Evolutionary conservation across 53 echinoderm and acorn worm genomes (phyloP), one percentile per base, ranked within the genome.

Genomic region (Paracentrotus lividus): DNA sequence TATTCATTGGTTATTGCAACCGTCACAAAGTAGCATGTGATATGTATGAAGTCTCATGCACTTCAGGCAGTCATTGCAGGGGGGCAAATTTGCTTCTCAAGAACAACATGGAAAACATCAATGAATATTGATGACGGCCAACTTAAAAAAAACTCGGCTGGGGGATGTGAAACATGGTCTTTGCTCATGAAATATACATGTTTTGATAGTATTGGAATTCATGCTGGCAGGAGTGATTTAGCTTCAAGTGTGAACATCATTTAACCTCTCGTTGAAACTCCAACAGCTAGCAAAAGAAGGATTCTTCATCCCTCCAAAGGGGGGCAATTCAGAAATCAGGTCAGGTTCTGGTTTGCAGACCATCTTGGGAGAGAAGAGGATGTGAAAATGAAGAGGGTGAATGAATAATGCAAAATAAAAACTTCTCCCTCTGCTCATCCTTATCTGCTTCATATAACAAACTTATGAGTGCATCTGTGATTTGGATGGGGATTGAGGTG

Each of bases 391-490:
- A 81, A 44, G 81, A 47, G 72, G 72, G 5, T 45, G 44, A 47
- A 81, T 81, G 81, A 81, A 81, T 81, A 81, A 81, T 81, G 44
- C 81, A 81, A 81, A n/a, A n/a, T n/a, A n/a, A n/a, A 47, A 47
- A 45, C 44, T 45, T 81, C 9, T 81, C 47, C 47, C 9, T 47
- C 81, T 47, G 16, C 57, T 57, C 20, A 8, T 57, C 0, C 21
- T 57, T 0, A 57, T 57, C 8, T 57, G 57, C 57, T 13, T 57
- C 0, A 8, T 57, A 57, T n/a, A 4, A 18, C 57, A 57, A 57
- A 57, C 16, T 9, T 64, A 10, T 29, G 10, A 64, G 10, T 27
- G 29, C 8, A 64, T 29, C 14, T 57, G 57, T 27, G 4, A 29
- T 26, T 64, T 8, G 29, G 58, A 21, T 5, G 24, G 58, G 58